phyloP scores from a whole-genome alignment of 30 jellyfish, hydroid and myxozoan species.

The Cassiopea andromeda region DNA sequence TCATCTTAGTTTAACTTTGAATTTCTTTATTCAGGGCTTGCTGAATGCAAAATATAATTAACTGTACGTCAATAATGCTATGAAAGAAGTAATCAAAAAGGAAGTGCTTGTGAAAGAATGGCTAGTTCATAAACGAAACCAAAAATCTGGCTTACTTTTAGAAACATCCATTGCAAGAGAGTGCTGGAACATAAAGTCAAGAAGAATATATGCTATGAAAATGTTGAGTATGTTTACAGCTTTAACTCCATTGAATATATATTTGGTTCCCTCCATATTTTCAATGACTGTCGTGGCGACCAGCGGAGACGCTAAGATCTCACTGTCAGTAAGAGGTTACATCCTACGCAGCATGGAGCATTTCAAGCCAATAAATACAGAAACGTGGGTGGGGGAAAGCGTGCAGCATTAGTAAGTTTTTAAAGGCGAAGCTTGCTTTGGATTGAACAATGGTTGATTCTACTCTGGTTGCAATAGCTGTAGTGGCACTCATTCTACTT shows the following conservation, averaged over 20 bases:
- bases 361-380: neutral
- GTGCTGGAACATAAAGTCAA: constrained; percentile 5
- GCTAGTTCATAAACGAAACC: neutral
- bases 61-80: neutral
- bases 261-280: constrained; percentile 1
- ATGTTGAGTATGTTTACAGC: neutral
- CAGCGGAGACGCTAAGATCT: constrained; percentile 5
- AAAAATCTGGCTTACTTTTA: constrained; percentile 15
- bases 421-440: neutral
- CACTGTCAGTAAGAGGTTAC: neutral
- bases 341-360: neutral
- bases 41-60: neutral
- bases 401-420: neutral
- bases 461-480: constrained; percentile 26
- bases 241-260: neutral
- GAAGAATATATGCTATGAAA: neutral
- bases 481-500: constrained; percentile 32
- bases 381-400: neutral
- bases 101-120: neutral
- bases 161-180: constrained; percentile 39
- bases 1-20: neutral
- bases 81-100: neutral
- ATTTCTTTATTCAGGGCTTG: neutral
- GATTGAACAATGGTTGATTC: constrained; percentile 2
- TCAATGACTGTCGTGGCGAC: neutral